Evolutionary conservation across 2,888 invertebrate species (phyloP).

Genomic region (Lithophane leautieri): DNA sequence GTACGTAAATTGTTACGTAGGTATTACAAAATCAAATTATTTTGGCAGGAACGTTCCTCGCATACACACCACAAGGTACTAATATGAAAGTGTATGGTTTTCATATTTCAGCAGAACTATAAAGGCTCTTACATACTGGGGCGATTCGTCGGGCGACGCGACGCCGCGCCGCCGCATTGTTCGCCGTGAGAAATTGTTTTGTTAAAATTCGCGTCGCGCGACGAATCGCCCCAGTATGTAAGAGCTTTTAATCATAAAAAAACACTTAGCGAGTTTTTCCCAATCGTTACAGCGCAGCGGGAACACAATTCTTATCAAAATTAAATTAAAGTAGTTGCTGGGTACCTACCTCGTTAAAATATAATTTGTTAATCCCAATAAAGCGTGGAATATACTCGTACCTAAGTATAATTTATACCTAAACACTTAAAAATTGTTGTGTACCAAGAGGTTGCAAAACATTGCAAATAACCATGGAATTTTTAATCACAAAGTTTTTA

Average conservation of each 20-base stretch:
- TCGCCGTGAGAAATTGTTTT: too few relatives aligned
- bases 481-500: constrained; percentile 14
- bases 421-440: neutral
- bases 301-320: constrained; percentile 15
- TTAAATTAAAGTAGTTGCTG: constrained; percentile 3
- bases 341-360: constrained; percentile 8
- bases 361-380: constrained; percentile 22
- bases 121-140: too few relatives aligned
- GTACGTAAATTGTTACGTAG: neutral
- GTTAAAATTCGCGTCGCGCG: too few relatives aligned
- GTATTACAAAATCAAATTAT: neutral
- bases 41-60: neutral
- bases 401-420: neutral
- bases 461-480: constrained; percentile 5
- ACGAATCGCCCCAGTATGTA: too few relatives aligned
- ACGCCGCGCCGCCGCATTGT: too few relatives aligned
- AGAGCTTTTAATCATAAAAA: neutral
- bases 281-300: neutral
- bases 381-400: constrained; percentile 5
- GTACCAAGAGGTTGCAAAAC: neutral
- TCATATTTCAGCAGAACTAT: neutral
- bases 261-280: neutral
- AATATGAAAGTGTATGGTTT: neutral
- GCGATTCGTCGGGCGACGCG: too few relatives aligned
- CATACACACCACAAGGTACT: neutral